Evolutionary conservation across 1,140 invertebrate genomes (phyloP).

Genomic region (Drosophila sechellia): DNA sequence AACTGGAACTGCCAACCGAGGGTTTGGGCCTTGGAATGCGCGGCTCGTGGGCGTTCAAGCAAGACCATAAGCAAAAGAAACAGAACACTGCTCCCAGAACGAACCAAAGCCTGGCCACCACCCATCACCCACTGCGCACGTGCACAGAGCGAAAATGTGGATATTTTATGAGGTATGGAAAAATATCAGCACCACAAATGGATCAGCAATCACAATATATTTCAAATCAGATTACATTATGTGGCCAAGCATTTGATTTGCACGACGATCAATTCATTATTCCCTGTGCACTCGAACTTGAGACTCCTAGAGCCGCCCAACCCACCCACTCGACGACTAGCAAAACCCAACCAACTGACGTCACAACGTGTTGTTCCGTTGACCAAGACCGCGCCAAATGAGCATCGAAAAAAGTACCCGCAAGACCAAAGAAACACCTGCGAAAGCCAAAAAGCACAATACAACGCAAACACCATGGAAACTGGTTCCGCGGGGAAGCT

Average conservation of each 20-base stretch:
- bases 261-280: background rate
- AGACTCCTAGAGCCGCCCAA: constrained; percentile 8
- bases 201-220: too few species aligned
- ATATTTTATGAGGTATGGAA: background rate
- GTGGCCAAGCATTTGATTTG: background rate
- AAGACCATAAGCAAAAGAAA: constrained; percentile 15
- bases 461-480: constrained; percentile 32
- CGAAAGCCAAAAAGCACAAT: constrained; percentile 16
- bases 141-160: background rate
- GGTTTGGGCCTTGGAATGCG: constrained; percentile 39
- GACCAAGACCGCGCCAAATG: constrained; percentile 28
- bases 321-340: constrained; percentile 13
- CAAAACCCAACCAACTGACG: constrained; percentile 16
- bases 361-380: constrained; percentile 23
- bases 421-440: constrained; percentile 45
- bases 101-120: constrained; percentile 7
- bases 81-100: constrained; percentile 12
- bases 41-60: constrained; percentile 50
- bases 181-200: too few species aligned
- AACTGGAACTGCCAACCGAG: constrained; percentile 49
- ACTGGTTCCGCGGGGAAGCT: constrained; percentile 52
- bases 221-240: too few species aligned
- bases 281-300: constrained; percentile 29
- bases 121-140: constrained; percentile 5
- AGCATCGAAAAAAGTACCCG: constrained; percentile 37